Evolutionary conservation across 1,140 invertebrate genomes (phyloP).

Genomic region (Ceratosolen fusciceps): DNA sequence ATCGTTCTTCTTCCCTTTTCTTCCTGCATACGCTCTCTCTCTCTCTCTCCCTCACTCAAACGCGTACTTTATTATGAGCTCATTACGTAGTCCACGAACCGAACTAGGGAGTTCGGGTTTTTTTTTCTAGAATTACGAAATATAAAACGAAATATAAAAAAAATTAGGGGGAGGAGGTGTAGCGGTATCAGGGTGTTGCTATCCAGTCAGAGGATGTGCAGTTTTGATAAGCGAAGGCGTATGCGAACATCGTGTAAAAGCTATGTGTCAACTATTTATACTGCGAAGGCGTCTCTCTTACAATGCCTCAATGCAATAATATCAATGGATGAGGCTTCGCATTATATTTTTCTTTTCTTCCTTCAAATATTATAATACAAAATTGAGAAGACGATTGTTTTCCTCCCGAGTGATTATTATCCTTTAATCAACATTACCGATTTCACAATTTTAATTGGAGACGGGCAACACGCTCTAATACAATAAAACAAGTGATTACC

Average conservation of each 20-base stretch:
- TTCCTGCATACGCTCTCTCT: background rate
- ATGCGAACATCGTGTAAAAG: background rate
- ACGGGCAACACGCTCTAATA: background rate
- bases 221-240: conserved; percentile 28
- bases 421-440: background rate
- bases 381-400: background rate
- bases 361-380: background rate
- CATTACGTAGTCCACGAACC: background rate
- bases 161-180: background rate
- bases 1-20: background rate
- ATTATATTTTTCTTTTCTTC: background rate
- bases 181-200: background rate
- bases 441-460: background rate
- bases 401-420: background rate
- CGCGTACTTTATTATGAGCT: too few relatives aligned
- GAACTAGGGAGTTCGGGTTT: background rate
- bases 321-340: background rate
- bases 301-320: conserved; percentile 7
- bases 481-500: background rate
- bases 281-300: conserved; percentile 12
- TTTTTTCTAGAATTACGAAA: background rate
- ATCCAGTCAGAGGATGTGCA: conserved; percentile 16
- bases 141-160: background rate
- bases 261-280: conserved; percentile 3
- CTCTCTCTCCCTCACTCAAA: too few relatives aligned